Percentiles rank a stretch among this genome's conserved stretches.
These are phyloP conservation scores for Ennomos quercinarius DNA, from an alignment of 2,888 invertebrate genomes.

Conservation along the genomic window DNA sequence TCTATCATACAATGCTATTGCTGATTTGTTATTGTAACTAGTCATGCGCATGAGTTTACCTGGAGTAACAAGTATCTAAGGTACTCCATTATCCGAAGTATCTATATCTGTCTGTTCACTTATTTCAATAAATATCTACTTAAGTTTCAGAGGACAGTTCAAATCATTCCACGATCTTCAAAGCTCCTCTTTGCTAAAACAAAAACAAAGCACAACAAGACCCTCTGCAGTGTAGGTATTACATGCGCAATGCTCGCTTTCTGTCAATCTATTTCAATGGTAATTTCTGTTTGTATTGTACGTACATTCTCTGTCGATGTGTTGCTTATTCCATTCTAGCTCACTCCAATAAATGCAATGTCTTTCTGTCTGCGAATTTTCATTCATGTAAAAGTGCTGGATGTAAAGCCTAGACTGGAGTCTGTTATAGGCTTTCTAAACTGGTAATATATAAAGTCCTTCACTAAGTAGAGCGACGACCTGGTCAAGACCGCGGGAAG, in stretches of 20 bases:
- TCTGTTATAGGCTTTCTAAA: no score
- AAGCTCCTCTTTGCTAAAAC: conserved; percentile 4
- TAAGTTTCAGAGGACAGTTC: background rate
- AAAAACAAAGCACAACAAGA: background rate
- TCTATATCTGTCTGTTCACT: no score
- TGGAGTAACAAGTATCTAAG: no score
- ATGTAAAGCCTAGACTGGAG: no score
- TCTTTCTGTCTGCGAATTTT: no score
- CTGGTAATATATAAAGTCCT: no score
- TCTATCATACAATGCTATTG: background rate
- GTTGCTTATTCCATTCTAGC: background rate
- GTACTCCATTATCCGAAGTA: no score
- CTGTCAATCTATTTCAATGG: conserved; percentile 12
- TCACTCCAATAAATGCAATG: no score
- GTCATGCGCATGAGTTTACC: background rate
- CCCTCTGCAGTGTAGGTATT: background rate
- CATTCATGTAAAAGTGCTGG: no score
- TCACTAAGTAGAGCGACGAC: no score
- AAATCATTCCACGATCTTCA: conserved; percentile 6
- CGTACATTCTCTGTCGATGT: conserved; percentile 8
- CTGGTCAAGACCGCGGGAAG: no score
- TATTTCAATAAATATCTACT: no score
- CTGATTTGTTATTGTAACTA: background rate
- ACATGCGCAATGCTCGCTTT: conserved; percentile 7
- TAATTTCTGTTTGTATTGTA: conserved; percentile 18